Evolutionary conservation across 2,888 invertebrate species (phyloP), one percentile per base, ranked within the genome.

Genomic region (Acanthosepion lycidas): DNA sequence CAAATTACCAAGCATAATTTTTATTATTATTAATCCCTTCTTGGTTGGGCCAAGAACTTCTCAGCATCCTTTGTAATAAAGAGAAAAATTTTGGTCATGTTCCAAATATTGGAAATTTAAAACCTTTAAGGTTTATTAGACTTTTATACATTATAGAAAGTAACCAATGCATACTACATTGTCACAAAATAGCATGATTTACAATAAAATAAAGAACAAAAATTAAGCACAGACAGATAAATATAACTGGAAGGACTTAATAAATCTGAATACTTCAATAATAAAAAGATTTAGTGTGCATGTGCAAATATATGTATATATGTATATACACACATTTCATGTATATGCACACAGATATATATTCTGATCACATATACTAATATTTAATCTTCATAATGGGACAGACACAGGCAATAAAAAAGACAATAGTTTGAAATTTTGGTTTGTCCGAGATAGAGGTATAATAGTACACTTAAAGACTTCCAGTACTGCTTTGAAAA

Each of bases 31-130:
- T 42, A 42, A 2, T 42, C 42, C 3, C 42, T 42, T 42, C 42
- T 42, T 42, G 42, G 42, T 42, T 42, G 42, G 42, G 42, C 42
- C 42, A 42, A 42, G 42, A 42, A 42, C 3, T 42, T 42, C 42
- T 42, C 42, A 42, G 42, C 42, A 42, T 42, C 42, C 42, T 42
- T 42, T 42, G 42, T 42, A 78, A n/a, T 78, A 9, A 59, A 28
- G 78, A 78, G n/a, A 78, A 78, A 78, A 28, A n/a, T 78, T 59
- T 78, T 78, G 78, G n/a, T 78, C 78, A 78, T 78, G 78, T 78
- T 78, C 78, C 78, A 78, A 28, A 78, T 78, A 78, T n/a, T 28
- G n/a, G n/a, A 78, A 78, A 78, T 78, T n/a, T 78, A 28, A n/a
- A 78, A n/a, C 12, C 5, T n/a, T n/a, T 59, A 20, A 23, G 20